Conservation (phyloP, 2,888 invertebrate species). For the Caenorhabditis wallacei region DNA sequence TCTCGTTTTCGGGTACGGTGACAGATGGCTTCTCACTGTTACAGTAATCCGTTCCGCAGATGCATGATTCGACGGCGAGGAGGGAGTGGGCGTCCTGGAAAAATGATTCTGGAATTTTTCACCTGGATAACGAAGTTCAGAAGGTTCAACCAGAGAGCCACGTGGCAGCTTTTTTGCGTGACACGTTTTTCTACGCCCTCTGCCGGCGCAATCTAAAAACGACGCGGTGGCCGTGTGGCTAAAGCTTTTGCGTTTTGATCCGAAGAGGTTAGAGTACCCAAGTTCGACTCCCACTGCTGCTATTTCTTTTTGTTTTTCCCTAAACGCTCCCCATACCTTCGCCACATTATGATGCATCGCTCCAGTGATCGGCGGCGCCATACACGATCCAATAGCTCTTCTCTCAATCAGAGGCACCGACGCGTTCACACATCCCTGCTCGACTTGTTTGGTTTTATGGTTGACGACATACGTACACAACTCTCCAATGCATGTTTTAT, state of each 20-base stretch:
- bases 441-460: conserved; percentile 76
- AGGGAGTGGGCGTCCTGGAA: conserved; percentile 74
- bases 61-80: conserved; percentile 79
- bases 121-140: too few species aligned
- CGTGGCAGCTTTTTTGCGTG: too few species aligned
- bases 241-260: too few species aligned
- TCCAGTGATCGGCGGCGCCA: conserved; percentile 81
- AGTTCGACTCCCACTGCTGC: too few species aligned
- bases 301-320: too few species aligned
- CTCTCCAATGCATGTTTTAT: conserved; percentile 78
- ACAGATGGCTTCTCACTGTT: conserved; percentile 77
- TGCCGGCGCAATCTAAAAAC: too few species aligned
- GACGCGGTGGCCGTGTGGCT: too few species aligned
- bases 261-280: too few species aligned
- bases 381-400: conserved; percentile 80
- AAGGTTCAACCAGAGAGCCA: too few species aligned
- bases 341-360: conserved; percentile 82
- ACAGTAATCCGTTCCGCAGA: conserved; percentile 80
- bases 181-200: too few species aligned
- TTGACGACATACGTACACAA: conserved; percentile 80
- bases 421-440: conserved; percentile 82
- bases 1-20: conserved; percentile 73
- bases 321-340: too few species aligned
- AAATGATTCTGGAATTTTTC: too few species aligned
- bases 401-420: conserved; percentile 81